Evolutionary conservation across 1,140 invertebrate genomes (phyloP), one percentile per base, ranked within the genome.

Genomic region (Diorhabda elongata): DNA sequence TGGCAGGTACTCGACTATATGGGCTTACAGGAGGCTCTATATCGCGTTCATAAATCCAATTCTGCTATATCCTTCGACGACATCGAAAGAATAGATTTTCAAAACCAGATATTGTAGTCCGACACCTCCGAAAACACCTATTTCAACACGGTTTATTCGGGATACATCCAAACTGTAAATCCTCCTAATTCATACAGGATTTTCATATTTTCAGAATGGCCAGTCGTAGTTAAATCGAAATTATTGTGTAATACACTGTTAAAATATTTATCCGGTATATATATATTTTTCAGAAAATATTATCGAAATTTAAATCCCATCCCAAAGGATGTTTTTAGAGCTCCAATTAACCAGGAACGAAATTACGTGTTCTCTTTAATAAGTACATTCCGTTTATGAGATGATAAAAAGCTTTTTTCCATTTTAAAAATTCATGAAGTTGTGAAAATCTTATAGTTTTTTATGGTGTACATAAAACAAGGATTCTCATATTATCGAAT

Each of bases 401-500:
- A 26, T 26, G 26, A 26, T 26, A 26, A 26, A 26, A 26, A 26
- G 26, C 26, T 26, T 26, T 26, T 26, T 26, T 26, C 26, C 26
- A 26, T 26, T 26, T 26, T 26, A 26, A 26, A 26, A 26, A 26
- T 26, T 26, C 26, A 26, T 26, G 1, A 2, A 26, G 26, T 26
- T 26, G 26, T 52, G 47, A 4, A 52, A 52, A 6, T 52, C 2
- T 6, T 3, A 52, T n/a, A n/a, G n/a, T 52, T 52, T 52, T 52
- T 52, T 6, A n/a, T 52, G 6, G 47, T 52, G 47, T 52, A 52
- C 6, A n/a, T 62, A 62, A 44, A 44, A 62, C 8, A 62, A 42
- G 61, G 61, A 62, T 44, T 62, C 43, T 8, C 43, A 62, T 62
- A 62, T 62, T 62, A 11, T 43, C 44, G 61, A 44, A 62, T 47